Conservation (phyloP, 2,888 invertebrate genomes). For the Acrocera orbiculus region DNA sequence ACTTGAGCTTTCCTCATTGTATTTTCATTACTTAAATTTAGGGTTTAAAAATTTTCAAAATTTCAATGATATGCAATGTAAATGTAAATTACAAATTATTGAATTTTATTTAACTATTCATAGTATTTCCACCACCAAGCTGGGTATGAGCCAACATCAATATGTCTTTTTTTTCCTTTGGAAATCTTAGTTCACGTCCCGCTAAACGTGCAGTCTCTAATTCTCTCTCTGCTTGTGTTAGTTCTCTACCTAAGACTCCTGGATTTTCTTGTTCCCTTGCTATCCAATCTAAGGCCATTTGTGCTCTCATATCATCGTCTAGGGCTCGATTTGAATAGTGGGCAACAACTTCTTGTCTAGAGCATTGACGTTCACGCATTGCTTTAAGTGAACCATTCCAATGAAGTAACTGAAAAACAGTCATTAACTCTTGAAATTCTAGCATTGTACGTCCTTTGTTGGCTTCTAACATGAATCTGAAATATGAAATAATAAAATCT, state of each 20-base stretch:
- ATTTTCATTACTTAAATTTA: too few relatives aligned
- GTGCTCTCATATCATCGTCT: conserved; percentile 89
- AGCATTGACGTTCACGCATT: conserved; percentile 88
- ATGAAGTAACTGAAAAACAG: conserved; percentile 88
- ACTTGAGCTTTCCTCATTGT: too few relatives aligned
- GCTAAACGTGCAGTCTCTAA: conserved; percentile 70
- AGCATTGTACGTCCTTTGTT: conserved; percentile 89
- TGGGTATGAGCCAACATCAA: conserved; percentile 76
- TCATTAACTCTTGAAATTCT: conserved; percentile 93
- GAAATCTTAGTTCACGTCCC: conserved; percentile 79
- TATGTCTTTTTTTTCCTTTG: conserved; percentile 91
- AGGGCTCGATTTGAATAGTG: conserved; percentile 84
- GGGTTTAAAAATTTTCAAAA: too few relatives aligned
- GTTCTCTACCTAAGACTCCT: conserved; percentile 61
- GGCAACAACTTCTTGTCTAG: conserved; percentile 79
- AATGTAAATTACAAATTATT: background rate
- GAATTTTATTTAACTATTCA: conserved; percentile 12
- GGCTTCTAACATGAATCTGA: conserved; percentile 53
- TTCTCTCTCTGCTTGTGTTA: conserved; percentile 72
- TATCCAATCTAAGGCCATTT: conserved; percentile 93
- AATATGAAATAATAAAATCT: too few relatives aligned
- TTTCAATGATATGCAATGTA: too few relatives aligned
- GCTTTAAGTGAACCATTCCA: conserved; percentile 95
- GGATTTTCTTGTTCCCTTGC: conserved; percentile 58
- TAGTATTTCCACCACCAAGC: conserved; percentile 34